Evolutionary conservation across 2,888 invertebrate species (phyloP), one percentile per base, ranked within the genome.

Genomic region (Drosophila crucigera): DNA sequence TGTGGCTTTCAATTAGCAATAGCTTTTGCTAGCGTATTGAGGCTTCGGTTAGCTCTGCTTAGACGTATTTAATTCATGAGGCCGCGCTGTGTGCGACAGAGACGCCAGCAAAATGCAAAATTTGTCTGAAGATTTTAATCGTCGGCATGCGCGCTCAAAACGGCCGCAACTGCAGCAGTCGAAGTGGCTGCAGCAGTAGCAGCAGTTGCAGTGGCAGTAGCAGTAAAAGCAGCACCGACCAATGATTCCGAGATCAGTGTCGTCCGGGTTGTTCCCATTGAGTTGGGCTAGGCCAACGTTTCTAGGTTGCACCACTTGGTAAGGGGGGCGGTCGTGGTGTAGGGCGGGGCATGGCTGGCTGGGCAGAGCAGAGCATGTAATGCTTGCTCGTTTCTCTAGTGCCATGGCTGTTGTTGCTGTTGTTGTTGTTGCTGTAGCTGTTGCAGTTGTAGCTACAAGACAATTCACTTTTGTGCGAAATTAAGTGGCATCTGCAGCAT

Each of bases 81-180:
- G 68, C 77, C 63, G 78, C 72, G 50, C 71, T 78, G 73, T 68
- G 76, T 81, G 81, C 72, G 83, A 89, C 83, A 75, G 87, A 71
- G 89, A 85, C 80, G 85, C 88, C 83, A 86, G 83, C 80, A 79
- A 84, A 86, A 83, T 84, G 83, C 83, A 81, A 91, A 88, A 89
- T 88, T 90, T 91, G 91, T 92, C 92, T 92, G 92, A 82, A 92
- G 92, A 92, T 92, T 91, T 90, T 89, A 91, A 92, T 92, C 92
- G 89, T 79, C 79, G 83, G 81, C 85, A 86, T 83, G 84, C 75
- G 82, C 74, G 82, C 85, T 80, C 81, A 80, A 89, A 84, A 78
- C 79, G 74, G 76, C 75, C 79, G 84, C 79, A 81, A 80, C 65
- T 33, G 54, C 81, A 33, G 31, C 64, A 50, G 28, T 60, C 33